phyloP scores from a whole-genome alignment of 1,140 invertebrate species.

The Mesaphorura yosii region DNA sequence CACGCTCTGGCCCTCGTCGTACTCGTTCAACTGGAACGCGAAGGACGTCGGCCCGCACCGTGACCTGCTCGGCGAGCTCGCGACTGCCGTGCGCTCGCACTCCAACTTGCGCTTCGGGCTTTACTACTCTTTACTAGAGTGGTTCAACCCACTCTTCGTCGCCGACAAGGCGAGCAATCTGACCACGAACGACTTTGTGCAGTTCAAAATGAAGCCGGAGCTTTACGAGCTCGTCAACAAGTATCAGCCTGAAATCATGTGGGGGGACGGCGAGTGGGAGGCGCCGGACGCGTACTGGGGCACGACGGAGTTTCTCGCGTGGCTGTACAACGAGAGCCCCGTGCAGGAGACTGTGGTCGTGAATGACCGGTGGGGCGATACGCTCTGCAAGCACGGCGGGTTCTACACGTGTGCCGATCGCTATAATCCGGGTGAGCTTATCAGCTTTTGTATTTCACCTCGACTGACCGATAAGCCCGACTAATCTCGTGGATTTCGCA shows the following conservation, averaged over 20 bases:
- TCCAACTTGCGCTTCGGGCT: slow-evolving; percentile 40
- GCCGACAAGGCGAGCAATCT: slow-evolving; percentile 33
- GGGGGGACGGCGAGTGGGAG: slow-evolving; percentile 47
- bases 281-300: slow-evolving; percentile 39
- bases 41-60: slow-evolving; percentile 69
- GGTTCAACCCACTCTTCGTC: slow-evolving; percentile 37
- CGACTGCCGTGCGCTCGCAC: slow-evolving; percentile 35
- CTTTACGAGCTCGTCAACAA: slow-evolving; percentile 35
- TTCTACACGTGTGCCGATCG: slow-evolving; percentile 43
- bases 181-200: slow-evolving; percentile 36
- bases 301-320: slow-evolving; percentile 20
- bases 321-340: too few species aligned
- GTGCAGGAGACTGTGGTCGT: slow-evolving; percentile 45
- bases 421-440: slow-evolving; percentile 39
- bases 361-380: slow-evolving; percentile 48
- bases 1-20: slow-evolving; percentile 76
- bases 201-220: slow-evolving; percentile 33
- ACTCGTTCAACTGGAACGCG: slow-evolving; percentile 82
- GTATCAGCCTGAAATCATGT: slow-evolving; percentile 49
- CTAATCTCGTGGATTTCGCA: slow-evolving; percentile 43
- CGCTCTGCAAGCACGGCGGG: slow-evolving; percentile 43
- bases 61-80: slow-evolving; percentile 58
- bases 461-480: slow-evolving; percentile 42
- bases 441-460: slow-evolving; percentile 39
- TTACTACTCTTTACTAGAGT: slow-evolving; percentile 44